Evolutionary conservation across 1,140 invertebrate genomes (phyloP).

Genomic region (Pollicipes pollicipes): DNA sequence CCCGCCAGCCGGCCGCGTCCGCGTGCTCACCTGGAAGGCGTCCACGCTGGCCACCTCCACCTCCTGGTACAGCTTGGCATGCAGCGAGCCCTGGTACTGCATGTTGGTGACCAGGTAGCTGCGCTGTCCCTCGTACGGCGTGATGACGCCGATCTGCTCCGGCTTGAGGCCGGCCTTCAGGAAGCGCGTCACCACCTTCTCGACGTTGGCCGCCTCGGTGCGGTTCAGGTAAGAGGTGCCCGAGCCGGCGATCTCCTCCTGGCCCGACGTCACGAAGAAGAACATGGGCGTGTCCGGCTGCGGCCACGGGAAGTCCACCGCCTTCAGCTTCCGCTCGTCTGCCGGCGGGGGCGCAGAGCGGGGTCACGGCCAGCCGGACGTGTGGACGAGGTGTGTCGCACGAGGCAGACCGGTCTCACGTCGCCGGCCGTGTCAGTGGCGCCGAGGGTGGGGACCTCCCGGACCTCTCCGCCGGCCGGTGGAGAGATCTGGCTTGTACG

Average conservation of each 20-base stretch:
- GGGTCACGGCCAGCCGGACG: no score
- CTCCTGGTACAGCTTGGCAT: slow-evolving; percentile 93
- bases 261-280: slow-evolving; percentile 87
- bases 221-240: slow-evolving; percentile 97
- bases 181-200: slow-evolving; percentile 88
- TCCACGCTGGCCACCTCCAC: slow-evolving; percentile 99
- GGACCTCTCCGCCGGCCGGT: no score
- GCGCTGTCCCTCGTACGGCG: slow-evolving; percentile 97
- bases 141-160: slow-evolving; percentile 98
- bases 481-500: no score
- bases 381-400: no score
- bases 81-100: slow-evolving; percentile 94
- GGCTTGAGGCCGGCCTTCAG: slow-evolving; percentile 87
- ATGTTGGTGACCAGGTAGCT: slow-evolving; percentile 92
- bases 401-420: no score
- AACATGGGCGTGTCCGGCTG: slow-evolving; percentile 93
- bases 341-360: slow-evolving; percentile 14
- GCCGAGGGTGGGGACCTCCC: no score
- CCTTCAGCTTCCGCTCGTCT: slow-evolving; percentile 72
- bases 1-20: no score
- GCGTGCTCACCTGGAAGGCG: slow-evolving; percentile 92
- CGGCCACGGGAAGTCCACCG: slow-evolving; percentile 97
- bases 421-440: no score
- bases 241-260: slow-evolving; percentile 95
- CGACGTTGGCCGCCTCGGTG: slow-evolving; percentile 95